These are phyloP conservation scores for Andrena chrysosceles DNA, from an alignment of 2,888 invertebrate species.

Conservation along the genomic window DNA sequence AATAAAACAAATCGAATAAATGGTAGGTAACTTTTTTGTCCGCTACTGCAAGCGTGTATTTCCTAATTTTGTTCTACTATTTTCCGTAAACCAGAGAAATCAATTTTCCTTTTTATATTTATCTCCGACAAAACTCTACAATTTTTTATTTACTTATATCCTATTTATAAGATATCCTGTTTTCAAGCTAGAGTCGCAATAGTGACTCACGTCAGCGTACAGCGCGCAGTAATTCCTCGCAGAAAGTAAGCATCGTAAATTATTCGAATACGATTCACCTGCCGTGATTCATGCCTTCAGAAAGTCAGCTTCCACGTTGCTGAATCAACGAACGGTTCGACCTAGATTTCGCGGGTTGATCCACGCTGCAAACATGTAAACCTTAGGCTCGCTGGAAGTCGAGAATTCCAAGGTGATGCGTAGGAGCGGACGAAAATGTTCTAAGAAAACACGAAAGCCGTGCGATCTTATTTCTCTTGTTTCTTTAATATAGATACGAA, in stretches of 20 bases:
- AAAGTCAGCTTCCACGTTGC: conserved; percentile 20
- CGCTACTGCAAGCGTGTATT: no score
- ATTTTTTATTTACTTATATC: no score
- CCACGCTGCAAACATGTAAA: conserved; percentile 27
- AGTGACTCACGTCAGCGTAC: conserved; percentile 20
- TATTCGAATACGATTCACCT: conserved; percentile 46
- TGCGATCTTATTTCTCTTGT: not conserved
- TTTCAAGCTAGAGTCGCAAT: not conserved
- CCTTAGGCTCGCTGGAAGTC: not conserved
- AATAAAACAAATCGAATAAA: no score
- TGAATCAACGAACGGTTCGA: conserved; percentile 2
- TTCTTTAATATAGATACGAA: not conserved
- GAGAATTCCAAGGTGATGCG: not conserved
- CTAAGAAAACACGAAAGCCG: not conserved
- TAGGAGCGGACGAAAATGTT: not conserved
- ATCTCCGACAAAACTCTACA: no score
- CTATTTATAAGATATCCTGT: no score
- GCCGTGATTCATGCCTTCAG: conserved; percentile 45
- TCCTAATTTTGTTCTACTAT: no score
- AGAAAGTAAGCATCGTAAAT: conserved; percentile 39
- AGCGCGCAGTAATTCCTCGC: conserved; percentile 16
- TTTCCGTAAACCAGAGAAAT: no score
- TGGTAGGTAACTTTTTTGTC: no score
- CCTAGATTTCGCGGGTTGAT: conserved; percentile 37
- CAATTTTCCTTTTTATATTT: no score